Percentiles rank a stretch among this genome's conserved stretches.
Evolutionary conservation across 2,888 invertebrate species (phyloP).

Genomic region (Psylliodes chrysocephalus): DNA sequence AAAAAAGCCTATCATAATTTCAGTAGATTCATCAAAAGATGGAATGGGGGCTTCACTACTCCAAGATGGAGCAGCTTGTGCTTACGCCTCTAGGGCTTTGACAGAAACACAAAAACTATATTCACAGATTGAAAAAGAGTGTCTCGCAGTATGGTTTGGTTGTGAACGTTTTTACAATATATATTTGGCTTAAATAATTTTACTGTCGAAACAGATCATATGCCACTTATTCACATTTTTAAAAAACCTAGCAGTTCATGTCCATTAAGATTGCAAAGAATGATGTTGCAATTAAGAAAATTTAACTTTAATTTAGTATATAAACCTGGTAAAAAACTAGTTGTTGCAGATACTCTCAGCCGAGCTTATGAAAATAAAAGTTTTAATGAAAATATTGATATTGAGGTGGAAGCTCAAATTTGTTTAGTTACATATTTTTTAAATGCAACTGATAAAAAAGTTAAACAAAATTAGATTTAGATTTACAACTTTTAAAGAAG

Average conservation of each 20-base stretch:
- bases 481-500: slow-evolving; percentile 10
- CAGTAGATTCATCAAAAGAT: too few species aligned
- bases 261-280: slow-evolving; percentile 32
- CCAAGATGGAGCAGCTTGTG: slow-evolving; percentile 50
- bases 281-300: slow-evolving; percentile 33
- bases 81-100: slow-evolving; percentile 54
- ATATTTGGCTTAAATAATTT: slow-evolving; percentile 44
- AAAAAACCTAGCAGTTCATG: slow-evolving; percentile 21
- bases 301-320: slow-evolving; percentile 27
- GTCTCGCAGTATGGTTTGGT: slow-evolving; percentile 54
- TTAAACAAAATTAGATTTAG: slow-evolving; percentile 1
- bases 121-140: slow-evolving; percentile 58
- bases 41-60: slow-evolving; percentile 53
- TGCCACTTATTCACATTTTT: slow-evolving; percentile 22
- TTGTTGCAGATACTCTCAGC: slow-evolving; percentile 11
- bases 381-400: slow-evolving; percentile 32
- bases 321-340: slow-evolving; percentile 28
- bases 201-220: slow-evolving; percentile 46
- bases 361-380: slow-evolving; percentile 16
- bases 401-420: slow-evolving; percentile 32
- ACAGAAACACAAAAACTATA: slow-evolving; percentile 51
- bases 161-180: slow-evolving; percentile 29
- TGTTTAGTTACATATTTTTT: slow-evolving; percentile 15
- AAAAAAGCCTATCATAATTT: slow-evolving; percentile 23
- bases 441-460: slow-evolving; percentile 15